Conservation (phyloP, 1,140 invertebrate species). For the Drosophila sulfurigaster region DNA sequence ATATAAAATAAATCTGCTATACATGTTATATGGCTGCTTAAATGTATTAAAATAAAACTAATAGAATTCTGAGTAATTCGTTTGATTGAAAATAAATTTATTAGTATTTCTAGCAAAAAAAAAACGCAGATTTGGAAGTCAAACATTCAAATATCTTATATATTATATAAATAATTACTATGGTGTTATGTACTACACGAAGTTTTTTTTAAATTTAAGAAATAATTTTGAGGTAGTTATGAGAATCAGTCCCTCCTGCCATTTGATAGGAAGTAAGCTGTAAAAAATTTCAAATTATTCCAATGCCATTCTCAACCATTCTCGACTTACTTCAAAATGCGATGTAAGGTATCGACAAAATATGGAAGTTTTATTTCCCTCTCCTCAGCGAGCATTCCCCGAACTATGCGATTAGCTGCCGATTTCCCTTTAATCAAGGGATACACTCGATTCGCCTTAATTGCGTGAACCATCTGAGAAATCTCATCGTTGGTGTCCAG, state of each 20-base stretch:
- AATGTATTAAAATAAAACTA: no score
- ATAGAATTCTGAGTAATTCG: no score
- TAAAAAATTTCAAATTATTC: not conserved
- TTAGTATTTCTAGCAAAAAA: no score
- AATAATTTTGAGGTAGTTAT: not conserved
- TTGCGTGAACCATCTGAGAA: not conserved
- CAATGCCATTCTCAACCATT: not conserved
- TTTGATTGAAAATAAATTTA: no score
- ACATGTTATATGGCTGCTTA: no score
- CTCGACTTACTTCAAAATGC: constrained; percentile 24
- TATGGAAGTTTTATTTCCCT: constrained; percentile 53
- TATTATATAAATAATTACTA: no score
- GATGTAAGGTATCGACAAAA: not conserved
- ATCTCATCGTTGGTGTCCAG: constrained; percentile 52
- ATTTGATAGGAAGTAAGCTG: constrained; percentile 44
- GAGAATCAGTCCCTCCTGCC: constrained; percentile 36
- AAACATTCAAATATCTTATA: no score
- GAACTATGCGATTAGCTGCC: constrained; percentile 46
- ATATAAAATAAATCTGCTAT: no score
- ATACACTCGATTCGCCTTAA: constrained; percentile 25
- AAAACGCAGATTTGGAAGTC: no score
- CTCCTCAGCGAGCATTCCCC: constrained; percentile 55
- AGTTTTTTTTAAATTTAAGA: not conserved
- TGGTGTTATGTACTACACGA: no score
- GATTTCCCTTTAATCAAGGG: constrained; percentile 48